Conservation (phyloP, 1,140 invertebrate genomes). For the Leptinotarsa undecemlineata region DNA sequence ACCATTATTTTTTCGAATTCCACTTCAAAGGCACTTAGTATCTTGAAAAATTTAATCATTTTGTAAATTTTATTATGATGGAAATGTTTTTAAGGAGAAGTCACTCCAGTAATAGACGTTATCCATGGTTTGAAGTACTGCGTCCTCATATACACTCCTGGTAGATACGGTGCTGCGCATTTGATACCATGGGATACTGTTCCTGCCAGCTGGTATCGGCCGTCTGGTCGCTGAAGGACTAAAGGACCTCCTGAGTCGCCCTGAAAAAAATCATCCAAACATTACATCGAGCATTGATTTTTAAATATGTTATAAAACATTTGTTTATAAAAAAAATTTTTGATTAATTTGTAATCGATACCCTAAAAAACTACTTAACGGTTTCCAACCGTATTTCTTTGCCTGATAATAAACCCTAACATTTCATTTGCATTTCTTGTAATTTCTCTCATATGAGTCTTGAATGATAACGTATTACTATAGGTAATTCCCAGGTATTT, state of each 20-base stretch:
- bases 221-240: slow-evolving; percentile 80
- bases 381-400: too few species aligned
- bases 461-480: too few species aligned
- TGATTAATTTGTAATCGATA: too few species aligned
- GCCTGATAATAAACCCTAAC: too few species aligned
- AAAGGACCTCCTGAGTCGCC: slow-evolving; percentile 93
- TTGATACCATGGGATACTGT: slow-evolving; percentile 95
- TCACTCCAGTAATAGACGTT: slow-evolving; percentile 77
- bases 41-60: neutral
- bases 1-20: too few species aligned
- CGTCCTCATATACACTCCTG: slow-evolving; percentile 91
- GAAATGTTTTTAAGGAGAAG: slow-evolving; percentile 20
- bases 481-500: too few species aligned
- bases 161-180: slow-evolving; percentile 87
- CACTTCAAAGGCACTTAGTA: neutral
- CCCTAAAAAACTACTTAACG: too few species aligned
- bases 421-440: too few species aligned
- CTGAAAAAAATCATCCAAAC: slow-evolving; percentile 57
- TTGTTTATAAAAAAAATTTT: too few species aligned
- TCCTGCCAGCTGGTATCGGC: slow-evolving; percentile 86
- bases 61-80: neutral
- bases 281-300: neutral
- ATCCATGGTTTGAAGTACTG: slow-evolving; percentile 91
- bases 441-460: too few species aligned
- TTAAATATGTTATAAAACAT: neutral